A percentile compares a stretch with the other conserved stretches of the same genome.
phyloP scores from a whole-genome alignment of 2,797 vertebrate species.

The Numenius phaeopus region DNA sequence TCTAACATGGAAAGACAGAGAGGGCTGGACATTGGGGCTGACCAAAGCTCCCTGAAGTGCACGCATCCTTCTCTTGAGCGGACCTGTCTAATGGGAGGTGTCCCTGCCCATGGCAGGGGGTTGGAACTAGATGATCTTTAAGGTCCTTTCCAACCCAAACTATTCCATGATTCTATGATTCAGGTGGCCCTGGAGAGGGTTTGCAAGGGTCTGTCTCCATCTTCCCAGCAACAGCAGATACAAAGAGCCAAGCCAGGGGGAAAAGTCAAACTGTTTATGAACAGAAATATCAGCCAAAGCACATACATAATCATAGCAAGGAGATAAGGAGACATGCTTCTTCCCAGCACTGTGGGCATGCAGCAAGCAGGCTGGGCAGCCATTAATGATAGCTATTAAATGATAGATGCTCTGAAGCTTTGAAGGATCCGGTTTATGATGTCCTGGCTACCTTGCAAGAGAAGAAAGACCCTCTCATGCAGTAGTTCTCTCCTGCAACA shows the following conservation, averaged over 20 bases:
- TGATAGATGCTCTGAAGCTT: not conserved
- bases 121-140: not conserved
- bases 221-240: not conserved
- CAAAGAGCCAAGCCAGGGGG: not conserved
- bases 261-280: not conserved
- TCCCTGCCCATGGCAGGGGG: not conserved
- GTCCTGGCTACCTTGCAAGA: not conserved
- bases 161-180: not conserved
- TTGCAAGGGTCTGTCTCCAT: not conserved
- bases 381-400: not conserved
- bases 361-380: not conserved
- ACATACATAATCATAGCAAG: not conserved
- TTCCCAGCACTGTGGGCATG: not conserved
- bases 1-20: not conserved
- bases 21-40: not conserved
- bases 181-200: not conserved
- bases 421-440: not conserved
- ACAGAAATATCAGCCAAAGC: not conserved
- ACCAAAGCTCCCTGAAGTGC: not conserved
- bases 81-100: not conserved
- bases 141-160: not conserved
- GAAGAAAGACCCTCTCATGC: not conserved
- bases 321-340: not conserved
- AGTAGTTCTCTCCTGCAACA: not conserved
- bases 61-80: not conserved